Evolutionary conservation across 2,888 invertebrate species (phyloP).

Genomic region (Philereme transversata): DNA sequence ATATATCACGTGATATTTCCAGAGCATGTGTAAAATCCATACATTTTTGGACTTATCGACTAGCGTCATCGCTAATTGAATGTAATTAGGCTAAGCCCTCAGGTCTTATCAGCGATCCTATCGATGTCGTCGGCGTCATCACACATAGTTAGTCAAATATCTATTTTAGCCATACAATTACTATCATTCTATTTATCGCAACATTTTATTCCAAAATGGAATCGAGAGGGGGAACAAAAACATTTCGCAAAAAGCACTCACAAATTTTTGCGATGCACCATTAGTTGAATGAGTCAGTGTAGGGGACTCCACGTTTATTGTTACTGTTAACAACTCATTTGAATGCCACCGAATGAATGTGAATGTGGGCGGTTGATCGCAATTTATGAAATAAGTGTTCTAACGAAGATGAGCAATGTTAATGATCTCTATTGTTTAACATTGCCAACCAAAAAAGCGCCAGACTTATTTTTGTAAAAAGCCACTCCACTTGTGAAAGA

Average conservation of each 20-base stretch:
- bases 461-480: too few relatives aligned
- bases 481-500: too few relatives aligned
- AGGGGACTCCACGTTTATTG: conserved; percentile 62
- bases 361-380: conserved; percentile 38
- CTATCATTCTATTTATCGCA: conserved; percentile 6
- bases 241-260: conserved; percentile 32
- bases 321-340: conserved; percentile 64
- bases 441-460: background rate
- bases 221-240: conserved; percentile 24
- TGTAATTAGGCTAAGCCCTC: too few relatives aligned
- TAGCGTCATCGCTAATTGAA: too few relatives aligned
- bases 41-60: too few relatives aligned
- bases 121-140: too few relatives aligned
- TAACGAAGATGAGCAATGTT: conserved; percentile 10
- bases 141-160: too few relatives aligned
- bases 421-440: conserved; percentile 7
- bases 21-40: too few relatives aligned
- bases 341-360: conserved; percentile 53
- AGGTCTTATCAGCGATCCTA: too few relatives aligned
- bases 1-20: too few relatives aligned
- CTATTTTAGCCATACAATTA: too few relatives aligned
- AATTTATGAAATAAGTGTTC: conserved; percentile 29
- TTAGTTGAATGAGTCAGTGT: conserved; percentile 52
- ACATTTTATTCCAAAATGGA: conserved; percentile 20
- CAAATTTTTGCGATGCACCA: conserved; percentile 53